Evolutionary conservation across 2,113 vertebrate genomes (phyloP).

Genomic region (Bufo bufo): DNA sequence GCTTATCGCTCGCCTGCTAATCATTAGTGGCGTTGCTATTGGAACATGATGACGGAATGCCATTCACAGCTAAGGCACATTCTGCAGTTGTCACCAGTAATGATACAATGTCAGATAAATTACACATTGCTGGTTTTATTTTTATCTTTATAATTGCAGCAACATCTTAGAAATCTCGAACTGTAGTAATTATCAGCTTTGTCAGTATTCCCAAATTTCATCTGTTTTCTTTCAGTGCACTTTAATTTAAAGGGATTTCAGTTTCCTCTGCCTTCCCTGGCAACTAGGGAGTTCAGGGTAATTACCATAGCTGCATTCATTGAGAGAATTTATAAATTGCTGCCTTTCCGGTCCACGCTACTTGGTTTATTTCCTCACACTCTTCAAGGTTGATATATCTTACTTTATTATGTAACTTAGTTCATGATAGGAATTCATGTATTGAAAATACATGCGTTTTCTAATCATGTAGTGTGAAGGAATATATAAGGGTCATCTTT

Average conservation of each 20-base stretch:
- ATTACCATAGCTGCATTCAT: constrained; percentile 14
- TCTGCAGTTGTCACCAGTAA: constrained; percentile 16
- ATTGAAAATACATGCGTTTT: neutral
- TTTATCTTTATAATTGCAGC: constrained; percentile 34
- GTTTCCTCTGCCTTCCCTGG: neutral
- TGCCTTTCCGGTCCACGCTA: neutral
- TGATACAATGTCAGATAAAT: neutral
- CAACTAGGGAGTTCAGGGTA: neutral
- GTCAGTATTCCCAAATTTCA: constrained; percentile 14
- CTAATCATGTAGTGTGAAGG: neutral
- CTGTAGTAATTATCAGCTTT: constrained; percentile 26
- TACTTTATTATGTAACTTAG: constrained; percentile 1
- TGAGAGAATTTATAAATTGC: constrained; percentile 1
- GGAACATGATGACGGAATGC: constrained; percentile 63
- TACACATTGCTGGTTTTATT: neutral
- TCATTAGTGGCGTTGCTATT: constrained; percentile 61
- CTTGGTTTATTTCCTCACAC: neutral
- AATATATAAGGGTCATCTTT: neutral
- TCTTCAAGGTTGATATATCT: neutral
- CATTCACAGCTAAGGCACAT: constrained; percentile 19
- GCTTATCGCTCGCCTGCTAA: neutral
- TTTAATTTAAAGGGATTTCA: constrained; percentile 31
- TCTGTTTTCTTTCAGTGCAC: neutral
- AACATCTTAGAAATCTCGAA: constrained; percentile 10
- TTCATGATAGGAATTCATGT: neutral